A percentile compares a stretch with the other conserved stretches of the same genome.
These are phyloP conservation scores for Dermolepida albohirtum DNA, from an alignment of 2,888 invertebrate species.

Conservation along the genomic window DNA sequence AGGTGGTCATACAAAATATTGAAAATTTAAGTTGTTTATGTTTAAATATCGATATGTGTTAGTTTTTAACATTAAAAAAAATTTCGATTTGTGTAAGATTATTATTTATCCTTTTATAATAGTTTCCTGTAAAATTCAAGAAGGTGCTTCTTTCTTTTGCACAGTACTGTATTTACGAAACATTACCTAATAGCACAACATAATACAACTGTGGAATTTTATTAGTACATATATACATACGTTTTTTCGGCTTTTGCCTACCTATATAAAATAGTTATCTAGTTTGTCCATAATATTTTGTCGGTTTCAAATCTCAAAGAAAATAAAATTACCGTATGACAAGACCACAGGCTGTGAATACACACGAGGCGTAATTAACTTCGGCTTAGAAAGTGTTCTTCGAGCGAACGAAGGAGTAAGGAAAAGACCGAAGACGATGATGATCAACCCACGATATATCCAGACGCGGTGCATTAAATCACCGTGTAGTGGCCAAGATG, in stretches of 20 bases:
- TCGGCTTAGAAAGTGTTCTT: constrained; percentile 28
- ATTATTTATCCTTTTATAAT: no score
- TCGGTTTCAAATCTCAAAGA: constrained; percentile 28
- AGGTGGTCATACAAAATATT: no score
- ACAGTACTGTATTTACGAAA: background rate
- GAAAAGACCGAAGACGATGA: background rate
- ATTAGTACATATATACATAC: background rate
- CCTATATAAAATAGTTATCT: constrained; percentile 6
- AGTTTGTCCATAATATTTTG: constrained; percentile 23
- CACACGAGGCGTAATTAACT: constrained; percentile 33
- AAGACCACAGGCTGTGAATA: constrained; percentile 37
- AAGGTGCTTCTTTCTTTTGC: no score
- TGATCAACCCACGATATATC: constrained; percentile 19
- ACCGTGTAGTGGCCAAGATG: constrained; percentile 7
- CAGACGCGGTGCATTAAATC: constrained; percentile 27
- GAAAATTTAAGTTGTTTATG: no score
- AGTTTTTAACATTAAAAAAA: no score
- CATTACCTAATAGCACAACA: background rate
- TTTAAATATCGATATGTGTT: no score
- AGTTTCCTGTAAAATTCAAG: no score
- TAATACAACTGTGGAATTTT: background rate
- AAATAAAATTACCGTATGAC: constrained; percentile 32
- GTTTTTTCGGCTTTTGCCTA: background rate
- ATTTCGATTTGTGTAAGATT: no score
- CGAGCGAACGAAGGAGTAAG: constrained; percentile 19